Conservation (phyloP, 2,888 invertebrate species). For the Athetis lepigone region DNA sequence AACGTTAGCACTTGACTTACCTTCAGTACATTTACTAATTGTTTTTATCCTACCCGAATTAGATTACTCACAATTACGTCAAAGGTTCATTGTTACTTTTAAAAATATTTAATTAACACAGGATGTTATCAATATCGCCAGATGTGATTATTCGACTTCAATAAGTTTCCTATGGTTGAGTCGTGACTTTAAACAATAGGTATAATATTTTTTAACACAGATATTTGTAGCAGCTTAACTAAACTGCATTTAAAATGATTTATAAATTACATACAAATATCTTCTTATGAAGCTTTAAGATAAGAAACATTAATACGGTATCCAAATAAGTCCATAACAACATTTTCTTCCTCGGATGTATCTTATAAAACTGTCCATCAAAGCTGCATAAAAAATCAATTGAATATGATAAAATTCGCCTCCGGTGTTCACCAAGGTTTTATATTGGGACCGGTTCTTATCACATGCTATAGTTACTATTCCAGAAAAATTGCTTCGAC, state of each 20-base stretch:
- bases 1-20: too few species aligned
- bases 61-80: neutral
- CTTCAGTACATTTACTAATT: neutral
- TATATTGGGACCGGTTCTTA: slow-evolving; percentile 61
- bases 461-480: slow-evolving; percentile 61
- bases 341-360: slow-evolving; percentile 13
- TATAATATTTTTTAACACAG: neutral
- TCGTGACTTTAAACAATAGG: neutral
- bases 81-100: slow-evolving; percentile 12
- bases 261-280: slow-evolving; percentile 25
- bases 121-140: slow-evolving; percentile 20
- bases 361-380: slow-evolving; percentile 46
- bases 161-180: neutral
- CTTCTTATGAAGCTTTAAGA: slow-evolving; percentile 15
- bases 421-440: slow-evolving; percentile 60
- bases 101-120: slow-evolving; percentile 13
- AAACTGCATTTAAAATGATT: slow-evolving; percentile 1
- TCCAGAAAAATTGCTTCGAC: slow-evolving; percentile 67
- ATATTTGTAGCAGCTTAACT: neutral
- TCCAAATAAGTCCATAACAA: slow-evolving; percentile 15
- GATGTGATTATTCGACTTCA: slow-evolving; percentile 8
- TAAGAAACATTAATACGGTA: slow-evolving; percentile 5
- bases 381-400: slow-evolving; percentile 49
- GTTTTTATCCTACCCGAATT: neutral
- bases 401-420: slow-evolving; percentile 43